Conservation (phyloP, 2,797 vertebrate genomes). For the Corythornis leucogaster region DNA sequence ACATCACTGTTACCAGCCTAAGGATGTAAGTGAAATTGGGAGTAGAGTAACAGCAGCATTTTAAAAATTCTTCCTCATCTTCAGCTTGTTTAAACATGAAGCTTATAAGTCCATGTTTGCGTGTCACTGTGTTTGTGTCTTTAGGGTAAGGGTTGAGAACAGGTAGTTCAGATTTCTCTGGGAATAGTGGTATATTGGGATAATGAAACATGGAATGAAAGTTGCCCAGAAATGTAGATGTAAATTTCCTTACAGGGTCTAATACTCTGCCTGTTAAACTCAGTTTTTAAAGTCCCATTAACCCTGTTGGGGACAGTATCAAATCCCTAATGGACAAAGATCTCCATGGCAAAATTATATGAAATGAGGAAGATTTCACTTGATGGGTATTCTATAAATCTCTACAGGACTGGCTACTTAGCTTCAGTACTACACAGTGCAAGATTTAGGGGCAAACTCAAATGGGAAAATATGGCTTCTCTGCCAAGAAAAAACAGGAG, state of each 20-base stretch:
- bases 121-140: background rate
- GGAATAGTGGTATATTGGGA: background rate
- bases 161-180: background rate
- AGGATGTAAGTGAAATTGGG: background rate
- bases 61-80: background rate
- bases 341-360: background rate
- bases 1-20: background rate
- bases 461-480: background rate
- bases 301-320: background rate
- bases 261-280: background rate
- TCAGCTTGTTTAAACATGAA: background rate
- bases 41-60: background rate
- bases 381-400: background rate
- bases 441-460: background rate
- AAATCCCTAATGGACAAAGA: background rate
- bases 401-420: background rate
- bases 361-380: background rate
- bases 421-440: background rate
- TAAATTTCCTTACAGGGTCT: background rate
- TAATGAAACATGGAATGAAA: background rate
- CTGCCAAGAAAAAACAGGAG: constrained; percentile 6
- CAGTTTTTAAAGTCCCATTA: background rate
- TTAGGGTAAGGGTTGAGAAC: background rate
- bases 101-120: background rate
- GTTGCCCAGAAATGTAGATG: background rate